Conservation (phyloP, 2,113 vertebrate genomes). For the Vimba vimba region DNA sequence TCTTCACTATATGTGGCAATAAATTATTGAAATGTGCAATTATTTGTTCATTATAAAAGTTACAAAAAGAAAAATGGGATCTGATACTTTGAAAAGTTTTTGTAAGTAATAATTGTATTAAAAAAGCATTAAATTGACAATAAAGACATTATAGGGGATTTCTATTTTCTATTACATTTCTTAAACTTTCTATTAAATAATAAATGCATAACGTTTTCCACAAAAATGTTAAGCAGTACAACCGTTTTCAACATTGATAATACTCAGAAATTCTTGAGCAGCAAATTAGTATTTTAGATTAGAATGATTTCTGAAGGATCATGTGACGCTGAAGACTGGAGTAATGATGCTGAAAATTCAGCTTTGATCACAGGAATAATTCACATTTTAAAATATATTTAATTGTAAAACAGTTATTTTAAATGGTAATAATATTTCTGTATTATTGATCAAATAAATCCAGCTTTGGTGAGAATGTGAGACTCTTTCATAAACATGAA, state of each 20-base stretch:
- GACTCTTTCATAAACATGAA: not conserved
- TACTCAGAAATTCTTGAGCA: not conserved
- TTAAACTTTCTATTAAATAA: not conserved
- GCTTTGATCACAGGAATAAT: not conserved
- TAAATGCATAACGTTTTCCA: too few relatives aligned
- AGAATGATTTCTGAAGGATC: not conserved
- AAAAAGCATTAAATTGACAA: not conserved
- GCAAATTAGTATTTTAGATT: not conserved
- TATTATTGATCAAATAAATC: not conserved
- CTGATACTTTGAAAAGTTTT: not conserved
- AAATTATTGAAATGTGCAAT: not conserved
- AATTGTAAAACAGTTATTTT: not conserved
- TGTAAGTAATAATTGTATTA: not conserved
- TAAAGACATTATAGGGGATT: not conserved
- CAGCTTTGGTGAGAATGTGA: not conserved
- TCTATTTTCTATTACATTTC: not conserved
- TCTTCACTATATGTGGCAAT: not conserved
- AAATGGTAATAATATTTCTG: not conserved
- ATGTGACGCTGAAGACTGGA: not conserved
- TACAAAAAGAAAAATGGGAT: not conserved
- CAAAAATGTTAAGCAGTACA: too few relatives aligned
- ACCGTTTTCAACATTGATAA: too few relatives aligned
- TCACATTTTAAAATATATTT: not conserved
- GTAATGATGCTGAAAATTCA: not conserved
- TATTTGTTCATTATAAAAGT: not conserved